These are phyloP conservation scores for Papilio glaucus DNA, from an alignment of 1,140 invertebrate genomes.

Conservation along the genomic window DNA sequence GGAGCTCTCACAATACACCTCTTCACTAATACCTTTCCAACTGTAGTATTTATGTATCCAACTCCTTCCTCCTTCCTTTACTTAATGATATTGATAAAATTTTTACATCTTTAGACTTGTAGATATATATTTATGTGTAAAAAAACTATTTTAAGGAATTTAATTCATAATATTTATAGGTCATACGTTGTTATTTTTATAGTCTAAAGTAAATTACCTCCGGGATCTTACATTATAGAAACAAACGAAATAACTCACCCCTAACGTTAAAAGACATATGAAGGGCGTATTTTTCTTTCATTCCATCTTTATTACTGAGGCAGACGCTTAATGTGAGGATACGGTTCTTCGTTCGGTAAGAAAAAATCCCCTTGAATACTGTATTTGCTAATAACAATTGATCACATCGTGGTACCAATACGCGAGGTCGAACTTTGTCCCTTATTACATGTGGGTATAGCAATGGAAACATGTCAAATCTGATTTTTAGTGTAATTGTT, in stretches of 20 bases:
- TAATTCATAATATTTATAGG: no score
- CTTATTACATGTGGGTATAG: constrained; percentile 29
- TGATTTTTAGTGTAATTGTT: no score
- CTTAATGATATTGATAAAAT: no score
- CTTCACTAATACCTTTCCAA: not conserved
- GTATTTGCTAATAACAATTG: constrained; percentile 42
- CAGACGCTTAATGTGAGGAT: constrained; percentile 40
- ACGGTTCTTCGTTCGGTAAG: constrained; percentile 26
- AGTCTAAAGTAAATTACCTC: not conserved
- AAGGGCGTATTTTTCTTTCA: constrained; percentile 43
- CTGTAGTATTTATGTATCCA: no score
- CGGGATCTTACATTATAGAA: not conserved
- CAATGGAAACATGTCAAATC: not conserved
- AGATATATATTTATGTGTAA: no score
- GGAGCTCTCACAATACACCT: not conserved
- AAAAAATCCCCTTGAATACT: constrained; percentile 41
- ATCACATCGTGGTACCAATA: constrained; percentile 37
- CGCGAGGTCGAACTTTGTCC: constrained; percentile 28
- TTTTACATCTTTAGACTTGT: no score
- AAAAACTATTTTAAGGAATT: no score
- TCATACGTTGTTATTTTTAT: no score
- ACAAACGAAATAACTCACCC: not conserved
- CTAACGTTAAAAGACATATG: constrained; percentile 36
- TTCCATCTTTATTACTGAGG: constrained; percentile 40
- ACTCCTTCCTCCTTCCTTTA: no score